Evolutionary conservation across 2,888 invertebrate species (phyloP), one percentile per base, ranked within the genome.

Genomic region (Sipha maydis): DNA sequence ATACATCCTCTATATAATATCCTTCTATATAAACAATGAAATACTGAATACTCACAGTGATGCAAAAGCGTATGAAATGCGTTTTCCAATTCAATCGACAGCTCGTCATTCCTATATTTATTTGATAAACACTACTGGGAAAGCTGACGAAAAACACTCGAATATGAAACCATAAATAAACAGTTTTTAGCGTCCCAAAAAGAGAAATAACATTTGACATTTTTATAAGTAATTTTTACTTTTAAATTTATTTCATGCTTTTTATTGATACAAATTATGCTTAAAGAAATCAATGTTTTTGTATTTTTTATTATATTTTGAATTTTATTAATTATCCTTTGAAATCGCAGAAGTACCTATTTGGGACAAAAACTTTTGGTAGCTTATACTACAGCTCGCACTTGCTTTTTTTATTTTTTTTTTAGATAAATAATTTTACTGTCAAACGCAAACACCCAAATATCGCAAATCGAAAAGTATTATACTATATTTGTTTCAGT

Each of bases 1-100:
- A 86, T 56, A 79, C 71, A 25, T 17, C 31, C 79, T 71, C 54
- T 34, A 2, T 4, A n/a, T n/a, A n/a, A n/a, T n/a, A n/a, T 56
- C 38, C 54, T 79, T 8, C 71, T 86, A 38, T 73, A 79, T 71
- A 86, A 86, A 86, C 86, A 86, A 86, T 80, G 86, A 80, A 86
- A 86, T 86, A 79, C 86, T 17, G 86, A 56, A n/a, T 71, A 71
- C 38, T 48, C 71, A 56, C 34, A 56, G 54, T 79, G 56, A 56
- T 31, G 71, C 48, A 79, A 85, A 85, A 85, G 54, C 79, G 71
- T 79, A 79, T 71, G 71, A 79, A 86, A 86, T 79, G 73, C 79
- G 79, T 86, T 86, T 86, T 86, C 79, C 79, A 73, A 79, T 86
- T 38, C 86, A 56, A 73, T 80, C 86, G 86, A 86, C 86, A 80